phyloP scores from a whole-genome alignment of 2,888 invertebrate genomes.

The Leucoma salicis region DNA sequence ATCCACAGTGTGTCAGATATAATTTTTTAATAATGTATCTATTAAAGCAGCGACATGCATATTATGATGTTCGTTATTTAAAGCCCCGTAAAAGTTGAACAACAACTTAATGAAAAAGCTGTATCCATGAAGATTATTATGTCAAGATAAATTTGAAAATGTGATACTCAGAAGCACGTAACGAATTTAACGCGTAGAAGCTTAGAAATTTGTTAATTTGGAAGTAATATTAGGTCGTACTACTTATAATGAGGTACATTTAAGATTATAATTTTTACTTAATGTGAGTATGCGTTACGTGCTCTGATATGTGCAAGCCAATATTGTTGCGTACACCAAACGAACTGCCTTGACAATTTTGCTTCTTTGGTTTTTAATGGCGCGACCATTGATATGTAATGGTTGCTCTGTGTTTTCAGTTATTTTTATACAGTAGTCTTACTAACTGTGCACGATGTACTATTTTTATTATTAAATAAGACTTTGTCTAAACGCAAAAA shows the following conservation, averaged over 20 bases:
- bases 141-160: too few species aligned
- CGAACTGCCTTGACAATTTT: background rate
- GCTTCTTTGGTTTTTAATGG: background rate
- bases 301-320: slow-evolving; percentile 12
- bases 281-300: slow-evolving; percentile 10
- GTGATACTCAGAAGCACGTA: background rate
- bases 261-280: slow-evolving; percentile 16
- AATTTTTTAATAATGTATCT: too few species aligned
- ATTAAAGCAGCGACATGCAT: too few species aligned
- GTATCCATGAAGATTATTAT: too few species aligned
- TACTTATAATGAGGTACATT: slow-evolving; percentile 19
- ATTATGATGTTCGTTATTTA: too few species aligned
- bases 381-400: background rate
- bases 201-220: slow-evolving; percentile 14
- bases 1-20: background rate
- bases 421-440: slow-evolving; percentile 32
- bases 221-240: slow-evolving; percentile 28
- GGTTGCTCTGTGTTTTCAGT: slow-evolving; percentile 34
- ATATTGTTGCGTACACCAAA: background rate
- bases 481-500: slow-evolving; percentile 31
- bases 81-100: too few species aligned
- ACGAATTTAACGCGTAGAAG: background rate
- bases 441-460: slow-evolving; percentile 34
- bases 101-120: too few species aligned
- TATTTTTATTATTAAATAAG: slow-evolving; percentile 40